These are phyloP conservation scores for Zootoca vivipara DNA, from an alignment of 2,113 vertebrate species.

Conservation along the genomic window DNA sequence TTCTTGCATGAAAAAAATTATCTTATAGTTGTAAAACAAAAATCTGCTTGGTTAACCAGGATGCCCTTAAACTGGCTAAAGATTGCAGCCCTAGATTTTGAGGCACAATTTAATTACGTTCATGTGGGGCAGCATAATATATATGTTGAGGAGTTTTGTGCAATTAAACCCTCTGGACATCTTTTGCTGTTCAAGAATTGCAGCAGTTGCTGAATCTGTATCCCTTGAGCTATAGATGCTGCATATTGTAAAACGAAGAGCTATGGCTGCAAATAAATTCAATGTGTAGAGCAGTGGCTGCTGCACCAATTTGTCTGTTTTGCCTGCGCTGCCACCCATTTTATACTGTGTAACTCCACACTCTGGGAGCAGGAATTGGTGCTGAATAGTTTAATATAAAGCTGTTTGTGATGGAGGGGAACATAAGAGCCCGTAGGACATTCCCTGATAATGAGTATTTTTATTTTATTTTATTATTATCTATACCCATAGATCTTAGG, in stretches of 20 bases:
- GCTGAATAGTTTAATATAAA: not conserved
- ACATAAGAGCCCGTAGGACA: too few relatives aligned
- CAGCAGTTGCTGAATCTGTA: not conserved
- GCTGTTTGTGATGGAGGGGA: not conserved
- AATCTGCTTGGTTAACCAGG: not conserved
- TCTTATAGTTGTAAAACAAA: not conserved
- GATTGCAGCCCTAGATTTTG: not conserved
- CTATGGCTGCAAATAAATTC: not conserved
- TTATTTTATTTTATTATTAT: too few relatives aligned
- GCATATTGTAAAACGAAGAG: not conserved
- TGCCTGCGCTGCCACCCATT: not conserved
- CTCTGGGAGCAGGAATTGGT: not conserved
- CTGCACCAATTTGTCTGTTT: not conserved
- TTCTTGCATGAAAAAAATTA: too few relatives aligned
- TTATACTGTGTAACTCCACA: not conserved
- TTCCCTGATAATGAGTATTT: too few relatives aligned
- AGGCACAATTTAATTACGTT: not conserved
- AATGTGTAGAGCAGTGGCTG: not conserved
- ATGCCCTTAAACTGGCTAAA: not conserved
- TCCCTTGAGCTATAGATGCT: not conserved
- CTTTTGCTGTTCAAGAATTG: not conserved
- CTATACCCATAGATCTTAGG: too few relatives aligned
- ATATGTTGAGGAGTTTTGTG: not conserved
- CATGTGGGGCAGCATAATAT: not conserved
- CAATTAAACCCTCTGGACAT: not conserved